Percentiles rank a stretch among this genome's conserved stretches.
Conservation (phyloP, 2,797 vertebrate species). For the Leptatherina wallacei region DNA sequence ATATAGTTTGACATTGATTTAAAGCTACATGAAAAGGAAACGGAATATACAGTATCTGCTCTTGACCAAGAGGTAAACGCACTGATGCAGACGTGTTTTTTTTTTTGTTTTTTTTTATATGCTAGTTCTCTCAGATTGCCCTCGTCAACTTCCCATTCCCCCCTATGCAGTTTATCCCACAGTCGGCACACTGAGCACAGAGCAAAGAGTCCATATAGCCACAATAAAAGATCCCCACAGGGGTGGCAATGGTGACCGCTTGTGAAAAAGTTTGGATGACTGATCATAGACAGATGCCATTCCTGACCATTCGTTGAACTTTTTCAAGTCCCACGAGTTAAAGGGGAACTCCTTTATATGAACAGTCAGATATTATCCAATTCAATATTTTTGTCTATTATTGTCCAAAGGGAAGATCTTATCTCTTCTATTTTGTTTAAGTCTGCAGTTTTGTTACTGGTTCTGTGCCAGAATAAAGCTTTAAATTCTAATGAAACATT, state of each 20-base stretch:
- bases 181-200: slow-evolving; percentile 30
- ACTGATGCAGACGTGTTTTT: not conserved
- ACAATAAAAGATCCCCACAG: slow-evolving; percentile 45
- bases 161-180: not conserved
- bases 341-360: not conserved
- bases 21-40: too few species aligned
- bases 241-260: slow-evolving; percentile 44
- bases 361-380: slow-evolving; percentile 40
- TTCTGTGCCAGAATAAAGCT: slow-evolving; percentile 23
- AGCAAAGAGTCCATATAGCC: slow-evolving; percentile 33
- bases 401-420: slow-evolving; percentile 27
- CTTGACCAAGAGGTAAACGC: too few species aligned
- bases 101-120: not conserved
- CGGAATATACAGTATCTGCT: too few species aligned
- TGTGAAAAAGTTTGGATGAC: slow-evolving; percentile 61
- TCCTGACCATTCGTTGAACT: slow-evolving; percentile 72
- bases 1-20: too few species aligned
- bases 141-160: not conserved
- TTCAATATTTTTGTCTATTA: slow-evolving; percentile 26
- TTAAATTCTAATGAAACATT: slow-evolving; percentile 11
- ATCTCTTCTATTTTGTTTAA: slow-evolving; percentile 38
- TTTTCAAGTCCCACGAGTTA: slow-evolving; percentile 27
- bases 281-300: slow-evolving; percentile 46
- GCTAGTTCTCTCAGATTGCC: not conserved
- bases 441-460: not conserved